Evolutionary conservation across 2,113 vertebrate genomes (phyloP).

Genomic region (Balaeniceps rex): DNA sequence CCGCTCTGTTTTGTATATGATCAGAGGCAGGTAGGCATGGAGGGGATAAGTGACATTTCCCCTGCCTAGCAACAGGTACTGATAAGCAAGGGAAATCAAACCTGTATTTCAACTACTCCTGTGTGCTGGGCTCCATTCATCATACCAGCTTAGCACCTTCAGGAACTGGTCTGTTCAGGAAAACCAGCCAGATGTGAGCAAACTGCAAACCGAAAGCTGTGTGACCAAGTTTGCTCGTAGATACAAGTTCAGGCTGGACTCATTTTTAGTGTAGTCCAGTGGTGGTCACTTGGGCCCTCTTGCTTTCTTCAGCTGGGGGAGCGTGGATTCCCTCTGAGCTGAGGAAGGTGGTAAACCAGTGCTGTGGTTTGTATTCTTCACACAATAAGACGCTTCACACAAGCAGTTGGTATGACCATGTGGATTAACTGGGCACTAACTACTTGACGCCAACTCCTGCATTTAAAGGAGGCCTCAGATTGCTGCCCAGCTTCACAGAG

Average conservation of each 20-base stretch:
- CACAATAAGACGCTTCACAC: not conserved
- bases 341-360: not conserved
- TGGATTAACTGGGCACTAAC: not conserved
- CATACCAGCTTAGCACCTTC: not conserved
- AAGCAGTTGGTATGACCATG: not conserved
- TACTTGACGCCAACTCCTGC: not conserved
- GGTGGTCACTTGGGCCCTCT: not conserved
- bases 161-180: not conserved
- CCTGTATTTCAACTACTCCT: not conserved
- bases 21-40: not conserved
- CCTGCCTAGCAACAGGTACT: not conserved
- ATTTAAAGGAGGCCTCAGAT: not conserved
- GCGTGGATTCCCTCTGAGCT: rapidly evolving
- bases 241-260: not conserved
- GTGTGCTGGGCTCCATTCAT: not conserved
- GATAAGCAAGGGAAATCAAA: not conserved
- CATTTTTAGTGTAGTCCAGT: not conserved
- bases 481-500: not conserved
- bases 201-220: not conserved
- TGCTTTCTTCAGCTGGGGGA: not conserved
- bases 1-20: not conserved
- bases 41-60: not conserved
- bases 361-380: not conserved
- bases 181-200: not conserved
- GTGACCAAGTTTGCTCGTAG: not conserved